Evolutionary conservation across 2,113 vertebrate genomes (phyloP), one percentile per base, ranked within the genome.

Genomic region (Pheucticus melanocephalus): DNA sequence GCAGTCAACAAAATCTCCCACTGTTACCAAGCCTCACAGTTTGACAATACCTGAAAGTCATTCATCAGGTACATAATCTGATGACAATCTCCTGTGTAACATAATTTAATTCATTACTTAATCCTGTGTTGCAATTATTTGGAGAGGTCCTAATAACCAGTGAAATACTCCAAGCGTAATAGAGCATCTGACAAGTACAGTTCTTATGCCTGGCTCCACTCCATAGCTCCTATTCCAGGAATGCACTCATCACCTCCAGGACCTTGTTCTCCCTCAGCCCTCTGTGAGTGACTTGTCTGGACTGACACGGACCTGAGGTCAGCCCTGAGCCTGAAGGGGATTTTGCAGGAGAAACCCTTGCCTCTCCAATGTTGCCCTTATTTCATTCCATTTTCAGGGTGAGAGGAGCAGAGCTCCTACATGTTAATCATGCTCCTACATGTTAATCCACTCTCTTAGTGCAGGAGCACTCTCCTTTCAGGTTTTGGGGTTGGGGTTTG

Each of bases 211-310:
- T 12, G 45, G 44, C 15, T 73, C 50, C 18, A 6, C 40, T 35
- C 24, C 10, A 3, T 21, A 42, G 23, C 13, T 48, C 30, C 44
- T 10, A 0, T 25, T 73, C 44, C 2, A 2, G 69, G 33, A 35
- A 16, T 9, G 7, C 12, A 39, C 8, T 28, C 2, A 0, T 31
- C 19, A 45, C 25, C 54, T 37, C 47, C 30, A n/a, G 35, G 25
- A 40, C 23, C 47, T 31, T 1, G 0, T 5, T 25, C 21, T 68
- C 25, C 39, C 40, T 18, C 35, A 42, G 42, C 17, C 12, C 24
- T 27, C 27, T 12, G 17, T 5, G 10, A 0, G 0, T 17, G 27
- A 33, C 31, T 60, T 22, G 1, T 10, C 33, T 15, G 42, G n/a
- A 45, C 22, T 2, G 2, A n/a, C 33, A 11, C 2, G 4, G 73